Conservation (phyloP, 1,140 invertebrate species). For the Bombus vancouverensis region DNA sequence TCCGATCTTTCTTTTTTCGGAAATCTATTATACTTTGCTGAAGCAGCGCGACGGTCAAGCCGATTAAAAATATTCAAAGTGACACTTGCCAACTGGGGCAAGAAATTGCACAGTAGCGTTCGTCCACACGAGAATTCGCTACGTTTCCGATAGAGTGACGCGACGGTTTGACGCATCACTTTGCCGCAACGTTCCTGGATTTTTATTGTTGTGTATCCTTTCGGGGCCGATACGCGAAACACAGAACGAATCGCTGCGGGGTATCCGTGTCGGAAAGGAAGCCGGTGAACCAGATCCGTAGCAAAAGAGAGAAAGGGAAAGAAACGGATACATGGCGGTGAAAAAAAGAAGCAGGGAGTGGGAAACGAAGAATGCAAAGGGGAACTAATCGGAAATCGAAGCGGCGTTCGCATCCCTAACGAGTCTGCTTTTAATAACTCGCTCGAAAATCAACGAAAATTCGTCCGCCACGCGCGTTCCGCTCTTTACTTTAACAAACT, state of each 20-base stretch:
- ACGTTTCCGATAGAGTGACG: slow-evolving; percentile 37
- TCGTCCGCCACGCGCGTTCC: not conserved
- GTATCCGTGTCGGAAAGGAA: slow-evolving; percentile 41
- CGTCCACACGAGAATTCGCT: slow-evolving; percentile 23
- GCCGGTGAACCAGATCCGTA: slow-evolving; percentile 28
- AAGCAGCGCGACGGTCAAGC: not conserved
- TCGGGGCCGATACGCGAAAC: slow-evolving; percentile 31
- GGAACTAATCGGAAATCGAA: slow-evolving; percentile 66
- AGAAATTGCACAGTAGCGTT: slow-evolving; percentile 34
- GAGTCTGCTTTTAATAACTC: slow-evolving; percentile 78
- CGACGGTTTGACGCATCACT: slow-evolving; percentile 39
- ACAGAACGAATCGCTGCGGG: slow-evolving; percentile 37
- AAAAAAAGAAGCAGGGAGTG: not conserved
- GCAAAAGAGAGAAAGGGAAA: slow-evolving; percentile 27
- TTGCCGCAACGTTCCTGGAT: slow-evolving; percentile 19
- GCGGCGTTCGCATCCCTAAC: slow-evolving; percentile 78
- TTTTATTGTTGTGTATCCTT: slow-evolving; percentile 42
- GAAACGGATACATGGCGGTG: not conserved
- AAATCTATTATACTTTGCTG: not conserved
- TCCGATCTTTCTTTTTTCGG: not conserved
- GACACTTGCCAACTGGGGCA: slow-evolving; percentile 29
- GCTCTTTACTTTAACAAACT: slow-evolving; percentile 1
- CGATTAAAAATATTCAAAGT: slow-evolving; percentile 32
- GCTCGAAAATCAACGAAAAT: slow-evolving; percentile 68
- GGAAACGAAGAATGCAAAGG: slow-evolving; percentile 40